Evolutionary conservation across 2,797 vertebrate species (phyloP).

Genomic region (Tinamus major): DNA sequence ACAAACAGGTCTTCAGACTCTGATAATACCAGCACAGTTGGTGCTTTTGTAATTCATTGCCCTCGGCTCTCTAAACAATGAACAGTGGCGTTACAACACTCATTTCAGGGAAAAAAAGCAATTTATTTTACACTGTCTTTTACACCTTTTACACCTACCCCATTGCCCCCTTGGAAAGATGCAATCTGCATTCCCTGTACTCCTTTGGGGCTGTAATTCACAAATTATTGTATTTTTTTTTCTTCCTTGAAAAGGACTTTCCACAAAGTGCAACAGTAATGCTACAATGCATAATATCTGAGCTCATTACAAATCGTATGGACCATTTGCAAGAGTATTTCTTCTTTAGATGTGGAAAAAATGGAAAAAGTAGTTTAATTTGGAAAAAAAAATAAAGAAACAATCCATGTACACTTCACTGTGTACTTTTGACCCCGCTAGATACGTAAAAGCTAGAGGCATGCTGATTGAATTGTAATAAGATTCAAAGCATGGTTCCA

Average conservation of each 20-base stretch:
- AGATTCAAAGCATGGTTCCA: neutral
- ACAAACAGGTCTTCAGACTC: neutral
- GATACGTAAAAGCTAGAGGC: neutral
- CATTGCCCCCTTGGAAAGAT: neutral
- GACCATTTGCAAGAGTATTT: neutral
- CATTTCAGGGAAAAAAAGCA: neutral
- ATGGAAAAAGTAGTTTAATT: neutral
- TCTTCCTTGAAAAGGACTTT: neutral
- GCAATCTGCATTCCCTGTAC: neutral
- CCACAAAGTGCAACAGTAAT: neutral
- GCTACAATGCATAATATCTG: neutral
- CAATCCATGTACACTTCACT: neutral
- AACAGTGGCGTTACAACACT: neutral
- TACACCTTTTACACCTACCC: fast-evolving
- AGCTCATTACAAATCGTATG: neutral
- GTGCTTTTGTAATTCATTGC: neutral
- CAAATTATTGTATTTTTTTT: neutral
- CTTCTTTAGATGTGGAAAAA: neutral
- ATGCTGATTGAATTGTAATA: neutral
- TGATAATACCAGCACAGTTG: neutral
- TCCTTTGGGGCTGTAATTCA: neutral
- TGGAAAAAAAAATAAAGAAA: neutral
- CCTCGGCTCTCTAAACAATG: neutral
- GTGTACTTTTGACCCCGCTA: neutral
- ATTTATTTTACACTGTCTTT: neutral